Base-by-base conservation (phyloP, 2,888 invertebrate genomes). In the Sphaerophoria rueppellii region DNA sequence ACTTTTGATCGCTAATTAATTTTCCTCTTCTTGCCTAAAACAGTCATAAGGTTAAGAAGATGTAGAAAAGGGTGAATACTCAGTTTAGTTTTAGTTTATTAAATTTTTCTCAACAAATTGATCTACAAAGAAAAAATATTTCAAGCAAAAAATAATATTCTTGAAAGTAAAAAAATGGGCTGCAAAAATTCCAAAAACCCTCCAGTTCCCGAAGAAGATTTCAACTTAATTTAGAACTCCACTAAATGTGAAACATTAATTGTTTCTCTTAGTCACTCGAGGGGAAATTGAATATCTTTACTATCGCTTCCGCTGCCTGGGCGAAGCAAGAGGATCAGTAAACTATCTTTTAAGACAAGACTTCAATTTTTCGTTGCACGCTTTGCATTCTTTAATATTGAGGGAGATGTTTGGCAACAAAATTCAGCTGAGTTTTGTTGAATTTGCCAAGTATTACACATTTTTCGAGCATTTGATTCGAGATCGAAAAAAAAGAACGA, bases 1-100 rank as follows among this genome's bases (percentile, higher is more conserved):
- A 46, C 61, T 43, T 67, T 72, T 74, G 40, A 73, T 73, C 37
- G 73, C 63, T 82, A 77, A 82, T 82, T 82, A 82, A 43, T 43
- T 70, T 78, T 77, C 73, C 63, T 78, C 65, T 78, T 65, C 37
- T 35, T n/a, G 24, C 67, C 60, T 75, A 24, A 24, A n/a, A n/a
- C n/a, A n/a, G n/a, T n/a, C n/a, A n/a, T n/a, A n/a, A n/a, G n/a
- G n/a, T n/a, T n/a, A n/a, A n/a, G n/a, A n/a, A n/a, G n/a, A n/a
- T n/a, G n/a, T n/a, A n/a, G n/a, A n/a, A n/a, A n/a, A n/a, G n/a
- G 24, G 24, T 2, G 1, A 24, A 24, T 2, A 24, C 24, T 24
- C 24, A 24, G 24, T 24, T 24, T 24, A 24, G 24, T 24, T 24
- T 24, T 24, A 24, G 24, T 24, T 24, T 24, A 24, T 24, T 2